phyloP scores from a whole-genome alignment of 2,888 invertebrate genomes.

The Eilema caniola region DNA sequence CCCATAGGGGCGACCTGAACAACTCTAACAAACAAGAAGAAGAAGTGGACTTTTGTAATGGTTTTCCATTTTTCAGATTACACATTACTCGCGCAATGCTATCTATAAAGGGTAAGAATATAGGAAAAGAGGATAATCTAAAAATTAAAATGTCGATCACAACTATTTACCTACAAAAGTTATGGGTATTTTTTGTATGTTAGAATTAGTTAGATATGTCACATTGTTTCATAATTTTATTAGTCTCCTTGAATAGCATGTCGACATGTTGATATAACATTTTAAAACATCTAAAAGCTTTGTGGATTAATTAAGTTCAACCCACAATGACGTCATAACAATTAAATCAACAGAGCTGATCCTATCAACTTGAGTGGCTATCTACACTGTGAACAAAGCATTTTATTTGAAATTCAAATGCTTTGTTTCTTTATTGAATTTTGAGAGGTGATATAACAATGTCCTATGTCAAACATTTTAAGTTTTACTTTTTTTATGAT shows the following conservation, averaged over 20 bases:
- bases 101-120: too few relatives aligned
- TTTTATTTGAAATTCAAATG: constrained; percentile 4
- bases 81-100: too few relatives aligned
- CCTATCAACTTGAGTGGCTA: constrained; percentile 4
- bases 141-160: too few relatives aligned
- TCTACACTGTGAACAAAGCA: not conserved
- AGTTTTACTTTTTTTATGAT: too few relatives aligned
- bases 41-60: too few relatives aligned
- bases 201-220: not conserved
- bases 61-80: too few relatives aligned
- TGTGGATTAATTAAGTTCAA: not conserved
- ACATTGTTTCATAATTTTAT: not conserved
- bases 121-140: too few relatives aligned
- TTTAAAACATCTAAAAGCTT: not conserved
- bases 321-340: not conserved
- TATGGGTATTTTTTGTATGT: not conserved
- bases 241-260: not conserved
- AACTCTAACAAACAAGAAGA: too few relatives aligned
- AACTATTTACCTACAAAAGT: too few relatives aligned
- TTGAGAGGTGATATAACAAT: not conserved
- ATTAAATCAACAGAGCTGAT: not conserved
- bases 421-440: not conserved
- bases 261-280: not conserved
- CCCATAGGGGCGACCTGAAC: too few relatives aligned
- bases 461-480: too few relatives aligned